phyloP scores from a whole-genome alignment of 2,888 invertebrate species.

The Eustalomyia histrio region DNA sequence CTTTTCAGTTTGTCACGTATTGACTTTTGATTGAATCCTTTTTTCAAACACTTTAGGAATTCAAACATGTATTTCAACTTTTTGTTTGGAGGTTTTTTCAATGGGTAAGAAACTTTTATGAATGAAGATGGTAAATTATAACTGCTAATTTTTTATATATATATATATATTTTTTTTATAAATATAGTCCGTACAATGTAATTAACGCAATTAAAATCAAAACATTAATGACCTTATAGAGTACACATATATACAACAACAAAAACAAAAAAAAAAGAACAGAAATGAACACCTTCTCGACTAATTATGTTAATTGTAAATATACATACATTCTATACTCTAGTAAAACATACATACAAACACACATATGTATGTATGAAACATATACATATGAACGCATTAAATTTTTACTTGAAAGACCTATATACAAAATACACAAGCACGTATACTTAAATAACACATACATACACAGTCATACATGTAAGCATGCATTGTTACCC shows the following conservation, averaged over 20 bases:
- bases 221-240: conserved; percentile 75
- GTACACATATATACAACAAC: conserved; percentile 41
- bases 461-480: not conserved
- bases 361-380: not conserved
- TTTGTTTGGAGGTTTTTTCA: not conserved
- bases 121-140: not conserved
- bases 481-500: not conserved
- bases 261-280: conserved; percentile 6
- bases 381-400: conserved; percentile 3
- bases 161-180: too few relatives aligned
- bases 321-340: conserved; percentile 11
- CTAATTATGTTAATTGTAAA: conserved; percentile 71
- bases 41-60: conserved; percentile 1
- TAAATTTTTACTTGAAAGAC: conserved; percentile 21
- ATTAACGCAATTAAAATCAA: conserved; percentile 79
- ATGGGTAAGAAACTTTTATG: not conserved
- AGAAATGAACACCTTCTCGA: conserved; percentile 66
- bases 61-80: conserved; percentile 13
- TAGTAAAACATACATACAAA: conserved; percentile 6
- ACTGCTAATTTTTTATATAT: not conserved
- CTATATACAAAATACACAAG: not conserved
- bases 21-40: not conserved
- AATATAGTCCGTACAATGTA: conserved; percentile 77
- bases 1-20: not conserved
- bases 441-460: conserved; percentile 21